A percentile compares a stretch with the other conserved stretches of the same genome.
These are phyloP conservation scores for Sinopyrophorus schimmeli DNA, from an alignment of 2,888 invertebrate species.

Conservation along the genomic window DNA sequence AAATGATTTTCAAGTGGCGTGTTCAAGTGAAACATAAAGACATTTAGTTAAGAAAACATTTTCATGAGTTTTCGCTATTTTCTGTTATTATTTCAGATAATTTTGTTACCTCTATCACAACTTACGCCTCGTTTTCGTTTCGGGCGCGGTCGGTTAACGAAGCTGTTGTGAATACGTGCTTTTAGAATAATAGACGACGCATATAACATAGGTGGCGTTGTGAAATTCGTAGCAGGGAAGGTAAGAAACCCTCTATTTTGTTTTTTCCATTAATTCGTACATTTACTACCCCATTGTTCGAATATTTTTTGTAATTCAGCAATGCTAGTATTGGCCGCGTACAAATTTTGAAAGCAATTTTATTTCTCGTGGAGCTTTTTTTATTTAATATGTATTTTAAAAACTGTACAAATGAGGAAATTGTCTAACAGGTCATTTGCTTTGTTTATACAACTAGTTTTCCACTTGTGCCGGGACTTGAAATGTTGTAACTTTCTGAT, in stretches of 20 bases:
- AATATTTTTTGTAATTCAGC: slow-evolving; percentile 39
- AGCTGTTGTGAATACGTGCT: slow-evolving; percentile 55
- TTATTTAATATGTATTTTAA: slow-evolving; percentile 43
- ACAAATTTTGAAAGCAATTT: slow-evolving; percentile 38
- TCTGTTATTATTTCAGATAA: slow-evolving; percentile 44
- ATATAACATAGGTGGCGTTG: slow-evolving; percentile 57
- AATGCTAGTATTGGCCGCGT: slow-evolving; percentile 23
- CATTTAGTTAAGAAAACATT: slow-evolving; percentile 19
- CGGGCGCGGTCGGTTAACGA: slow-evolving; percentile 46
- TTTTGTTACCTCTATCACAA: slow-evolving; percentile 48
- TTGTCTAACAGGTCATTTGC: slow-evolving; percentile 57
- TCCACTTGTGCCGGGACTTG: slow-evolving; percentile 38
- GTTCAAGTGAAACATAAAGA: no score
- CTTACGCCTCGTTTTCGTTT: slow-evolving; percentile 47
- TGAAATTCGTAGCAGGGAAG: slow-evolving; percentile 54
- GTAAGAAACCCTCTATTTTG: slow-evolving; percentile 55
- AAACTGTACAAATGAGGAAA: slow-evolving; percentile 48
- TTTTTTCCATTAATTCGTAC: slow-evolving; percentile 48
- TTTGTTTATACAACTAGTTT: slow-evolving; percentile 51
- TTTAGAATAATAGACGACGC: slow-evolving; percentile 54
- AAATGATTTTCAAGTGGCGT: no score
- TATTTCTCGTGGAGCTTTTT: slow-evolving; percentile 33
- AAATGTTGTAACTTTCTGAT: slow-evolving; percentile 20
- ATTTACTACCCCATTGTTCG: slow-evolving; percentile 37
- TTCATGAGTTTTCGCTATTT: slow-evolving; percentile 29